Evolutionary conservation across 2,113 vertebrate species (phyloP).

Genomic region (Leptocoma aspasia): DNA sequence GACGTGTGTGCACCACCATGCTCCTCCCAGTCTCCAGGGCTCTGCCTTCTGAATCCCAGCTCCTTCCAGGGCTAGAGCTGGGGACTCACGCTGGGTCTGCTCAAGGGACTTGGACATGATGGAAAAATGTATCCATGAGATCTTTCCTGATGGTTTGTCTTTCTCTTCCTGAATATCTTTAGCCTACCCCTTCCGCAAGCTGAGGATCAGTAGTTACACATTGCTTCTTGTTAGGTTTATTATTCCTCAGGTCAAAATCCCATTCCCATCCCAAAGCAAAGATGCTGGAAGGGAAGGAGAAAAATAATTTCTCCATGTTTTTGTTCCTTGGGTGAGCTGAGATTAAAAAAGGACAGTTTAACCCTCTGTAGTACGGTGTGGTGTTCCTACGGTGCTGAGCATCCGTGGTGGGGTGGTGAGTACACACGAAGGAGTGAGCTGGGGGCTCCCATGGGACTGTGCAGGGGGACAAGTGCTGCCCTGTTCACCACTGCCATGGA

Average conservation of each 20-base stretch:
- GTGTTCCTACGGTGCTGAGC: neutral
- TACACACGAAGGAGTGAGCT: neutral
- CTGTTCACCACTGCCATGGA: neutral
- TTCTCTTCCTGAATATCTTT: neutral
- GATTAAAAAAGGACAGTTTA: neutral
- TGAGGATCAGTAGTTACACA: neutral
- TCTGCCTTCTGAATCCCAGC: neutral
- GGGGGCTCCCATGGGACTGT: fast-evolving
- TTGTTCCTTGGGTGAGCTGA: neutral
- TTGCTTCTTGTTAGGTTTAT: neutral
- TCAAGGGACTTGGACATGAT: neutral
- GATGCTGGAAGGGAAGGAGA: neutral
- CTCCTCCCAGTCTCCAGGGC: neutral
- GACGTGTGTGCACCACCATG: neutral
- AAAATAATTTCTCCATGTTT: neutral
- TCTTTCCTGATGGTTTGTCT: neutral
- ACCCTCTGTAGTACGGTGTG: neutral
- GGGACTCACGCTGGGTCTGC: neutral
- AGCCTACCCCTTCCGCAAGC: neutral
- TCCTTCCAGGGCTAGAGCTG: neutral
- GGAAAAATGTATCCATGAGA: neutral
- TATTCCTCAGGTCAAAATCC: neutral
- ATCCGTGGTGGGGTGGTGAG: neutral
- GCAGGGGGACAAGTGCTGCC: neutral
- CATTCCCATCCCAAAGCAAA: neutral